Evolutionary conservation across 2,888 invertebrate species (phyloP).

Genomic region (Epinotia bilunana): DNA sequence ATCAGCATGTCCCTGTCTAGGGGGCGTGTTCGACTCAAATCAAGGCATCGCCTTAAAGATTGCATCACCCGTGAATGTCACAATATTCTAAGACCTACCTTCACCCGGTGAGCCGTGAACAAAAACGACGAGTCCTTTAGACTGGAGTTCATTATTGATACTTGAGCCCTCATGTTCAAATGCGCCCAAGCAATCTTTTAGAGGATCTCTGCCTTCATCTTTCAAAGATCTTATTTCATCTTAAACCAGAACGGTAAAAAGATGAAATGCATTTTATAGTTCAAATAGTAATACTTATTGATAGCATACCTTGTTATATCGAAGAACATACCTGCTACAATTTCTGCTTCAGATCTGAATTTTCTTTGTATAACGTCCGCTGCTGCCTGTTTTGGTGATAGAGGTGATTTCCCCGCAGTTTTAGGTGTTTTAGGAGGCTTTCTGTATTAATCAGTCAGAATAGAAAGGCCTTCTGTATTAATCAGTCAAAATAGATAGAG

Average conservation of each 20-base stretch:
- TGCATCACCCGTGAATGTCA: neutral
- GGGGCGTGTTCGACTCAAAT: too few species aligned
- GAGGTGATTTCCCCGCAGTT: slow-evolving; percentile 4
- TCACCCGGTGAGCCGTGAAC: slow-evolving; percentile 76
- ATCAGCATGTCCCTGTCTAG: too few species aligned
- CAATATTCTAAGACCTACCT: slow-evolving; percentile 58
- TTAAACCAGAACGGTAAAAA: slow-evolving; percentile 48
- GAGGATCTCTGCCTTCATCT: slow-evolving; percentile 65
- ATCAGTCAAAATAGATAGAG: neutral
- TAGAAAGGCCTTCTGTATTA: slow-evolving; percentile 1
- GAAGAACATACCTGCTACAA: slow-evolving; percentile 63
- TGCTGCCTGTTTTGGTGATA: slow-evolving; percentile 44
- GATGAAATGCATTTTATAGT: too few species aligned
- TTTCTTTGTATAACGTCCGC: slow-evolving; percentile 55
- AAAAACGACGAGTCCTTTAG: slow-evolving; percentile 72
- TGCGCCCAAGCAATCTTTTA: slow-evolving; percentile 63
- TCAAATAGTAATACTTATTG: too few species aligned
- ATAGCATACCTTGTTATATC: neutral
- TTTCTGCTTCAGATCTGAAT: slow-evolving; percentile 70
- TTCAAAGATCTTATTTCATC: slow-evolving; percentile 70
- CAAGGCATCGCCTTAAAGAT: too few species aligned
- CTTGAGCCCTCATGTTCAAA: slow-evolving; percentile 53
- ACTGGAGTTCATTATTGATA: slow-evolving; percentile 53
- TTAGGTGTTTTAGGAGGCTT: slow-evolving; percentile 12
- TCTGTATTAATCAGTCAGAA: slow-evolving; percentile 6